Base-by-base conservation (phyloP, 2,797 vertebrate species). In the Melanitta fusca region DNA sequence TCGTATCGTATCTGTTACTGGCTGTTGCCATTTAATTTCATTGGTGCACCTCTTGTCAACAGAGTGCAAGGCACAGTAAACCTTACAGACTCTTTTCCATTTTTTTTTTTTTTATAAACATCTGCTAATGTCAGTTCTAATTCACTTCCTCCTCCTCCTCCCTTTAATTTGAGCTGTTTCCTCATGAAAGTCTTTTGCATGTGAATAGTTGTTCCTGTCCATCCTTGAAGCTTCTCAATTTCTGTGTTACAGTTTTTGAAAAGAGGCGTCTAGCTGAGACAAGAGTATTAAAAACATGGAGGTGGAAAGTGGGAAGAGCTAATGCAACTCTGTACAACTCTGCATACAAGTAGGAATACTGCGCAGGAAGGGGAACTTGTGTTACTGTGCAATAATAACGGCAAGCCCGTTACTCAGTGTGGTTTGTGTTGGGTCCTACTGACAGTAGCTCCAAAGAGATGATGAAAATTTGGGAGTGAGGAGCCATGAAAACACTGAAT, bases 61-160 rank as follows among this genome's bases (percentile, higher is more conserved):
- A 28, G 4, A 82, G 13, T 78, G 61, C 64, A 53, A 92, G 80
- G 68, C 49, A 65, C 39, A 89, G 47, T 39, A 82, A 93, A 93
- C 47, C 41, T 85, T 82, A 43, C 73, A 66, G 60, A 30, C 43
- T 84, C 30, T 88, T 79, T 91, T 86, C 62, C 60, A 32, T 73
- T 89, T 85, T 51, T 70, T 89, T 85, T 39, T 87, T 92, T 82
- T 65, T 86, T 64, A 70, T 73, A 95, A 94, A 80, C 78, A 82
- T 88, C 80, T 95, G 88, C 68, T 73, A 70, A 80, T 71, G 64
- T 89, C 92, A 77, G 10, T 90, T 94, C 64, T 87, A 91, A 89
- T 94, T 91, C 38, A 34, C 25, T 58, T 91, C 60, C 32, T 84
- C 20, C 56, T 95, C 66, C 60, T 39, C 60, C 36, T 87, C 27